Base-by-base conservation (phyloP, 2,797 vertebrate genomes). In the Sebastes diaconus region DNA sequence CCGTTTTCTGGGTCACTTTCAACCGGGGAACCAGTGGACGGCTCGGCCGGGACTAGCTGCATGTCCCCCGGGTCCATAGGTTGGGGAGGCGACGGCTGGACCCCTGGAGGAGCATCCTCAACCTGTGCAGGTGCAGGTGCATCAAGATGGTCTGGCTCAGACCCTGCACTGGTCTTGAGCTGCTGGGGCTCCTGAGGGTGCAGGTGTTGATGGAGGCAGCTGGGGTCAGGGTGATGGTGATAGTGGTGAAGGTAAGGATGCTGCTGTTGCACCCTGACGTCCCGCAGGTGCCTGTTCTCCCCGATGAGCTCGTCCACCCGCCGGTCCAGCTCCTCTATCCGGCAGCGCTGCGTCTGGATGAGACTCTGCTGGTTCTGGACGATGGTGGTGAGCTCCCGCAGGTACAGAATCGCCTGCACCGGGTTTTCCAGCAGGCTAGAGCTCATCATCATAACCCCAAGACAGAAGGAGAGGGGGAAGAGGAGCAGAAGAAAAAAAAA, bases 281-380 rank as follows among this genome's bases (percentile, higher is more conserved):
- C 95, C 94, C 96, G 96, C 85, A 99, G 95, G 95, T 96, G 96
- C 94, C 96, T 96, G 95, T 99, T 99, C 95, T 99, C 98, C 36
- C 95, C 96, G 85, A 97, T 96, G 73, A 99, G 96, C 93, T 99
- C 97, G 93, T 98, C 98, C 92, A 99, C 95, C 61, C 97, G 95
- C 94, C 97, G 91, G 95, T 99, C 98, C 90, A 98, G 96, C 92
- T 98, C 97, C 94, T 99, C 98, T 92, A 99, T 99, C 90, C 98
- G 96, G 87, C 97, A 96, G 83, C 98, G 96, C 95, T 99, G 98
- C 34, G 98, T 99, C 91, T 99, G 98, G 93, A 99, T 99, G 91
- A 99, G 97, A 92, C 97, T 98, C 95, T 99, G 98, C 91, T 99
- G 98, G 96, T 99, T 99, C 96, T 99, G 98, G 77, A 99, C 98